Evolutionary conservation across 2,888 invertebrate genomes (phyloP), one percentile per base, ranked within the genome.

Genomic region (Mayetiola destructor): DNA sequence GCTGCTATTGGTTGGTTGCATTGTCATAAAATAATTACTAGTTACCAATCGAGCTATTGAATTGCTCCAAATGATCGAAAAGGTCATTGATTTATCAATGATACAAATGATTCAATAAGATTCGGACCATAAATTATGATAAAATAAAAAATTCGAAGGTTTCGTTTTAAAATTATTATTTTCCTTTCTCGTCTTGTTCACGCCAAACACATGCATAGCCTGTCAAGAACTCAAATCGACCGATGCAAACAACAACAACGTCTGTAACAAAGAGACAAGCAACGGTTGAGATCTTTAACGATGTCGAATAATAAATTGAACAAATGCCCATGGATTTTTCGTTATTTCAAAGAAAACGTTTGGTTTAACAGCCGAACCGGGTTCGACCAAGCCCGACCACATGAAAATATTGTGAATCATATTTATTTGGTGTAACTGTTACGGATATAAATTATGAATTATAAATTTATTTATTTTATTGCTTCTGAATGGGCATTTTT

Each of bases 71-170:
- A 27, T 27, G 48, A 48, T 48, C 27, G 48, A 48, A 27, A 9
- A 48, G 48, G 48, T 48, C 48, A 48, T 48, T 48, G 48, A 48
- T 48, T 48, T 48, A 48, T 48, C 48, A 48, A 48, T 48, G 48
- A 48, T 48, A 48, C 27, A 48, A 48, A 48, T 48, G 48, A 48
- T 48, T 48, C 48, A 48, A 48, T 48, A 27, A 27, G 48, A 48
- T 16, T 48, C 29, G 14, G 48, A 27, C 48, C 9, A 48, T 48
- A 48, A 48, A 48, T 48, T 48, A 48, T 48, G 48, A 48, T 48
- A 48, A 48, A 48, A 48, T 48, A 48, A 48, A 48, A 48, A n/a
- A n/a, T n/a, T 48, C 27, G 48, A 48, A 48, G n/a, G n/a, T n/a
- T n/a, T n/a, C n/a, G n/a, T n/a, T n/a, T n/a, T n/a, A n/a, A n/a